Evolutionary conservation across 2,888 invertebrate species (phyloP), one percentile per base, ranked within the genome.

Genomic region (Ischnus inquisitorius): DNA sequence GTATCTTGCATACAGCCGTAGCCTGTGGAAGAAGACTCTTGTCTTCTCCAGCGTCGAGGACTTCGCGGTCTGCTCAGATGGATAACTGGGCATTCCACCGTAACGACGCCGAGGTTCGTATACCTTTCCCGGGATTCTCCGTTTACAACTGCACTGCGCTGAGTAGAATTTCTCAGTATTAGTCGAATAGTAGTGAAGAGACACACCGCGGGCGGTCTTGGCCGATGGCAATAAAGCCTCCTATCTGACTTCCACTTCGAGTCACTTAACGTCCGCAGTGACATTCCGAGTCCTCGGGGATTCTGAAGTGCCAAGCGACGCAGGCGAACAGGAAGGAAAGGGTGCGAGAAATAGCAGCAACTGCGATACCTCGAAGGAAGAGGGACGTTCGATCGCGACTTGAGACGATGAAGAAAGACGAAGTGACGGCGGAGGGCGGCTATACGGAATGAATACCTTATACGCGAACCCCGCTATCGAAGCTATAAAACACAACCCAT

Each of bases 201-300:
- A 67, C 74, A 67, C 82, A 78, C 82, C 74, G 71, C 16, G 65
- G 65, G 57, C 67, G 77, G 46, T 81, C 46, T 76, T 74, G 48
- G 83, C 84, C 87, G 86, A 86, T 84, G 84, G 87, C 86, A 89
- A 90, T 89, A 89, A 91, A 90, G 86, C 79, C 88, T 54, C 89
- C 88, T 92, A 92, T 92, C 92, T 90, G 88, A 87, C 90, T 92
- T 92, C 92, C 92, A 91, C 91, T 91, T 87, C 88, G 91, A 91
- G 90, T 92, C 91, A 92, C 91, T 92, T 92, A 90, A 90, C 90
- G 91, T 90, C 89, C 86, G 88, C 86, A 81, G 89, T 86, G 86
- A 89, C 89, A 88, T 90, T 90, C 90, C 88, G 89, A 90, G 84
- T 89, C 88, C 86, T 88, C 80, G 67, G 85, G 82, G 86, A 78